These are phyloP conservation scores for Cephus cinctus DNA, from an alignment of 1,140 invertebrate genomes.

Conservation along the genomic window DNA sequence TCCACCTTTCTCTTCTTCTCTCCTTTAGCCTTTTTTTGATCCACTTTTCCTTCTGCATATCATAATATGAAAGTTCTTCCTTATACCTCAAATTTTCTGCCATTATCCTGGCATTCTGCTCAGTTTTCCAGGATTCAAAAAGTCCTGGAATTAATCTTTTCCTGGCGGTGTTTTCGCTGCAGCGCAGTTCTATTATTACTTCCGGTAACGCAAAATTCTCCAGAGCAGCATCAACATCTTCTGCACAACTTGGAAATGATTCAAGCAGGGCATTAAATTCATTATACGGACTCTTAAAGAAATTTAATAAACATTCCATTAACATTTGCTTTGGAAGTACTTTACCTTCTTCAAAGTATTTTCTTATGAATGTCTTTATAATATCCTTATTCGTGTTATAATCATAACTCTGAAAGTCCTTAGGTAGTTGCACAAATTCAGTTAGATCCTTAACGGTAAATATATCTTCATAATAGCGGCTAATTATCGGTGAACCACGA, in stretches of 20 bases:
- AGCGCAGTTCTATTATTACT: conserved; percentile 53
- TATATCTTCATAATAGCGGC: conserved; percentile 43
- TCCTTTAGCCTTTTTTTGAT: conserved; percentile 25
- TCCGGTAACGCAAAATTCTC: conserved; percentile 57
- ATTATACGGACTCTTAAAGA: conserved; percentile 50
- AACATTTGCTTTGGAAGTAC: conserved; percentile 42
- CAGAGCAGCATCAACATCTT: conserved; percentile 55
- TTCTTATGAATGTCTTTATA: conserved; percentile 17
- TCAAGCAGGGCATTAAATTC: conserved; percentile 57
- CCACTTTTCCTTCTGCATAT: conserved; percentile 30
- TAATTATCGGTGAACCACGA: conserved; percentile 23
- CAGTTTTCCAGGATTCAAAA: conserved; percentile 40
- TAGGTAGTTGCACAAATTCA: conserved; percentile 15
- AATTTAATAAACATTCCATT: conserved; percentile 45
- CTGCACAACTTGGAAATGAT: conserved; percentile 56
- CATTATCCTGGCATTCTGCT: conserved; percentile 32
- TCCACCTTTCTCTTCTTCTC: conserved; percentile 20
- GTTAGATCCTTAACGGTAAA: conserved; percentile 20
- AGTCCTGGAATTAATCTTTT: conserved; percentile 41
- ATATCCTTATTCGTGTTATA: conserved; percentile 13
- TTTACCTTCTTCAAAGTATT: conserved; percentile 51
- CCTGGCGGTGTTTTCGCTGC: conserved; percentile 36
- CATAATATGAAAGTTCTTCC: conserved; percentile 9
- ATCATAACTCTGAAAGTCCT: conserved; percentile 8
- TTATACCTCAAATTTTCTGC: conserved; percentile 25